Conservation (phyloP, 2,888 invertebrate genomes). For the Epistrophe grossulariae region DNA sequence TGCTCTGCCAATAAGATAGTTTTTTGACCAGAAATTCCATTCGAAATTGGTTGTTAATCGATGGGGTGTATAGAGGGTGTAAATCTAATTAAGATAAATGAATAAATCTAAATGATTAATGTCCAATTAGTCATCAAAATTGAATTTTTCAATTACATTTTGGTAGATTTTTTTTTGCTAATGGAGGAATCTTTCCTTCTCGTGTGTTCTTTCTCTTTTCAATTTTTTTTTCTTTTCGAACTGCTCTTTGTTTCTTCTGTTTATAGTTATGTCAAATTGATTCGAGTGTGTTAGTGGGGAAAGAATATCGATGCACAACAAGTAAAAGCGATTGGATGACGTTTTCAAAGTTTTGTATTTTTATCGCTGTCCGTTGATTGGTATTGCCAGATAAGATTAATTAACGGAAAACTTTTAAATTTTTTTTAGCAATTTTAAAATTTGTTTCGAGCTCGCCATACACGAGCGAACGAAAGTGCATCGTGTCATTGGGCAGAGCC, state of each 20-base stretch:
- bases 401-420: not conserved
- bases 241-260: slow-evolving; percentile 43
- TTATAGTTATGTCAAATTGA: slow-evolving; percentile 55
- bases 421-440: too few relatives aligned
- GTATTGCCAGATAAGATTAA: slow-evolving; percentile 33
- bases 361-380: slow-evolving; percentile 19
- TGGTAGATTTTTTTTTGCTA: slow-evolving; percentile 28
- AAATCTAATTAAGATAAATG: not conserved
- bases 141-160: slow-evolving; percentile 62
- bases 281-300: slow-evolving; percentile 42
- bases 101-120: not conserved
- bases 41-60: not conserved
- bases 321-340: slow-evolving; percentile 47
- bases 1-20: slow-evolving; percentile 53
- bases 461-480: too few relatives aligned
- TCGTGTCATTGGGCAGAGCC: too few relatives aligned
- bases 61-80: not conserved
- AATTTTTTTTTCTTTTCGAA: slow-evolving; percentile 14
- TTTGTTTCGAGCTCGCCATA: too few relatives aligned
- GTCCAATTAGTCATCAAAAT: slow-evolving; percentile 55
- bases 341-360: slow-evolving; percentile 50
- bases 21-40: slow-evolving; percentile 4
- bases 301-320: slow-evolving; percentile 36
- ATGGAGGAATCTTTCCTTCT: slow-evolving; percentile 64
- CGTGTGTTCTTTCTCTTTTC: slow-evolving; percentile 56